These are phyloP conservation scores for Caenorhabditis becei DNA, from an alignment of 2,888 invertebrate genomes.

Conservation along the genomic window DNA sequence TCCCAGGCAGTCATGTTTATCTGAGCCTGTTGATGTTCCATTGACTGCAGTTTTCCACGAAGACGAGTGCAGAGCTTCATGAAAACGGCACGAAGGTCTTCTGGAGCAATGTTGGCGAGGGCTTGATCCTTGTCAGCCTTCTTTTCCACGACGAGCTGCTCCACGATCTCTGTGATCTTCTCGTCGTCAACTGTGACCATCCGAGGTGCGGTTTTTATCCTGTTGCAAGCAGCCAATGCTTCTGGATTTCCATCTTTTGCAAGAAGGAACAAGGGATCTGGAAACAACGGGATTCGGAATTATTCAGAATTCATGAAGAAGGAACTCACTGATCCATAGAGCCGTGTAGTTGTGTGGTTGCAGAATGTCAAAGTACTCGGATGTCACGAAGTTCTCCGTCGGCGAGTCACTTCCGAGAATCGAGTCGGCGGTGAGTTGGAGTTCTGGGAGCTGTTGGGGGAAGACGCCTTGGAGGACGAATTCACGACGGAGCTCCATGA, in stretches of 20 bases:
- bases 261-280: constrained; percentile 76
- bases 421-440: constrained; percentile 73
- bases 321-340: constrained; percentile 74
- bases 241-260: constrained; percentile 67
- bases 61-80: constrained; percentile 67
- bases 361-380: constrained; percentile 74
- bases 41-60: constrained; percentile 45
- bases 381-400: constrained; percentile 76
- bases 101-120: constrained; percentile 62
- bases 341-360: constrained; percentile 72
- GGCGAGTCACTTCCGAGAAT: constrained; percentile 80
- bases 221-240: constrained; percentile 48
- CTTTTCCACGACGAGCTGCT: constrained; percentile 45
- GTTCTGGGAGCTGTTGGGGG: constrained; percentile 77
- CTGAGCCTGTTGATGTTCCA: constrained; percentile 68
- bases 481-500: constrained; percentile 81
- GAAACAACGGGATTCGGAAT: too few relatives aligned
- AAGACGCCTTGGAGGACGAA: constrained; percentile 76
- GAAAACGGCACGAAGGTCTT: constrained; percentile 74
- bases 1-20: constrained; percentile 69
- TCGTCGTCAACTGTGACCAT: constrained; percentile 71
- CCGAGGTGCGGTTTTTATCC: constrained; percentile 61
- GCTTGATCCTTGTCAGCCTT: constrained; percentile 15
- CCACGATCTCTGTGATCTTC: constrained; percentile 62
- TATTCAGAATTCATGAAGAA: too few relatives aligned